Conservation (phyloP, 1,140 invertebrate genomes). For the Ylistrum balloti region DNA sequence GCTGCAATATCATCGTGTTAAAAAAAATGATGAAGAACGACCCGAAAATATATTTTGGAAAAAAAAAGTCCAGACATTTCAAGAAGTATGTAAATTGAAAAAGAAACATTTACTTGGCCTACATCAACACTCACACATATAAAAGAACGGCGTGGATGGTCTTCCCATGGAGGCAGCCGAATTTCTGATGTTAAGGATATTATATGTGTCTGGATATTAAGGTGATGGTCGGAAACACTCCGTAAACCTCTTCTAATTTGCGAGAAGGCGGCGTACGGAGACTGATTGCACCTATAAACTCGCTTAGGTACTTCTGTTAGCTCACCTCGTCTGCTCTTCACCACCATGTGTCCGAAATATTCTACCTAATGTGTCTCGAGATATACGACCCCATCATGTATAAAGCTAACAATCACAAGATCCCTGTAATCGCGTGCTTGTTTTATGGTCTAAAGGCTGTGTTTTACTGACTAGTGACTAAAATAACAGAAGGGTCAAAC, state of each 20-base stretch:
- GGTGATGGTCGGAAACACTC: not conserved
- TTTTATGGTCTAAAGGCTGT: not conserved
- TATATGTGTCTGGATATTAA: conserved; percentile 34
- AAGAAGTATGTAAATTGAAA: not conserved
- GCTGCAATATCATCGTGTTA: not conserved
- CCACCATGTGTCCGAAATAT: not conserved
- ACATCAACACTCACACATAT: not conserved
- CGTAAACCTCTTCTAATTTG: not conserved
- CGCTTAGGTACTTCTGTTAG: not conserved
- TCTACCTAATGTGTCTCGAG: not conserved
- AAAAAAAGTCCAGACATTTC: not conserved
- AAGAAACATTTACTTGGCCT: not conserved
- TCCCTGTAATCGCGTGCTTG: not conserved
- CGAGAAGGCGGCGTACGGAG: not conserved
- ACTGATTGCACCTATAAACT: not conserved
- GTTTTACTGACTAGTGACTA: no score
- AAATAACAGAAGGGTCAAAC: no score
- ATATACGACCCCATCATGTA: not conserved
- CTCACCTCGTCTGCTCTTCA: conserved; percentile 17
- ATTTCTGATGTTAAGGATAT: not conserved
- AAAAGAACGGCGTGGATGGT: not conserved
- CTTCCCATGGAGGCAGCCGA: not conserved
- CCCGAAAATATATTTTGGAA: not conserved
- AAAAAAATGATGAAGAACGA: not conserved
- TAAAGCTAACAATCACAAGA: not conserved